Percentiles rank a stretch among this genome's conserved stretches.
These are phyloP conservation scores for Megaptera novaeangliae DNA, from an alignment of 2,113 vertebrate genomes.

Conservation along the genomic window DNA sequence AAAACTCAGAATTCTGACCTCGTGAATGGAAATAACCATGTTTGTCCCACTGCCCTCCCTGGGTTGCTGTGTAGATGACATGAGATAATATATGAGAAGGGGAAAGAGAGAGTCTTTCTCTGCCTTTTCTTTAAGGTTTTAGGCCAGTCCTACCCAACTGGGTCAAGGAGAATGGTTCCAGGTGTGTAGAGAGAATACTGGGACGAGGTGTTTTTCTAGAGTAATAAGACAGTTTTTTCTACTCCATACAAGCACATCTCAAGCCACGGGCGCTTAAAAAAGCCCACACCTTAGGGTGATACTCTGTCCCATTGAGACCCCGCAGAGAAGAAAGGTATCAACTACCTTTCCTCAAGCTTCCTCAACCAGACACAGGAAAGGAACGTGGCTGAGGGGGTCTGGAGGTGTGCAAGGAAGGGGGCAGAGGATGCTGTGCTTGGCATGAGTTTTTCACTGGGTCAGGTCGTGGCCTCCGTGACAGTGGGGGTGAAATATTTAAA, in stretches of 20 bases:
- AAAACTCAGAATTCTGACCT: not conserved
- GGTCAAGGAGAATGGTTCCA: not conserved
- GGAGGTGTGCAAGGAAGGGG: fast-evolving
- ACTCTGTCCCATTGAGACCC: not conserved
- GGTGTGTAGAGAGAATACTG: not conserved
- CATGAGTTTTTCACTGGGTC: not conserved
- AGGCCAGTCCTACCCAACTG: not conserved
- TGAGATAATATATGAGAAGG: not conserved
- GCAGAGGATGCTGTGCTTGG: not conserved
- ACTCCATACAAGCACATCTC: not conserved
- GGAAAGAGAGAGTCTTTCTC: not conserved
- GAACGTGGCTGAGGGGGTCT: fast-evolving
- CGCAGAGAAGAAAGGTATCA: not conserved
- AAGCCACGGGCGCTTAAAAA: not conserved
- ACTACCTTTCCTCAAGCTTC: not conserved
- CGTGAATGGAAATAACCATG: not conserved
- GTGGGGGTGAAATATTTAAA: no score
- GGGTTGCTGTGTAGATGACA: not conserved
- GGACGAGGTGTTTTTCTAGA: not conserved
- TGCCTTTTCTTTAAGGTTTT: not conserved
- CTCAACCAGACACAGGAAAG: not conserved
- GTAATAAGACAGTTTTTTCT: not conserved
- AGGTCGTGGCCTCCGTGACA: fast-evolving
- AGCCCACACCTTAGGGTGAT: not conserved
- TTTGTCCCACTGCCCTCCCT: not conserved